These are phyloP conservation scores for Ectemnius continuus DNA, from an alignment of 2,888 invertebrate species.

Conservation along the genomic window DNA sequence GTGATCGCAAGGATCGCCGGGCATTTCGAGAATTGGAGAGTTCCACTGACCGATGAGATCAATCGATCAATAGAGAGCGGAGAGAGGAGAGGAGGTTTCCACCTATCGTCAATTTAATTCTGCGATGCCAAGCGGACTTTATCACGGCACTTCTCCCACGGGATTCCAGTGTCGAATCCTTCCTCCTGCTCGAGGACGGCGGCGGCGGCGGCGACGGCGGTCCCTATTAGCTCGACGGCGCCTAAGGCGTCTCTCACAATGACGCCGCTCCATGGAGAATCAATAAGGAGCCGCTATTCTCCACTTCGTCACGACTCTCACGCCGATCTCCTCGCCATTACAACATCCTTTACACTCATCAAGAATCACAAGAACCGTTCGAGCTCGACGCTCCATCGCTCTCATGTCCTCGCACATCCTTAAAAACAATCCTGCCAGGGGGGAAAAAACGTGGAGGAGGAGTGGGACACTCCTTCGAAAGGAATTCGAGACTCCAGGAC, in stretches of 20 bases:
- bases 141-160: constrained; percentile 11
- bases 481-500: no score
- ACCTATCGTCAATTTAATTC: constrained; percentile 14
- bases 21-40: background rate
- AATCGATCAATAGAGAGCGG: no score
- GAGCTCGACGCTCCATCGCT: background rate
- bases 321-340: no score
- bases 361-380: background rate
- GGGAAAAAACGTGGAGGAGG: no score
- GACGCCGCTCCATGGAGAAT: constrained; percentile 21
- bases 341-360: no score
- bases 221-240: constrained; percentile 4
- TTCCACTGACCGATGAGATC: background rate
- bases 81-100: background rate
- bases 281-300: constrained; percentile 27
- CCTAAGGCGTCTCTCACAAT: constrained; percentile 26
- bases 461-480: no score
- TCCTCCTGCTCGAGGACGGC: no score
- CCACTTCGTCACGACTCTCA: constrained; percentile 10
- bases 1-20: background rate
- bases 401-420: no score
- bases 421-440: no score
- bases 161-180: constrained; percentile 11
- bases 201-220: no score
- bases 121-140: constrained; percentile 23